A percentile compares a stretch with the other conserved stretches of the same genome.
Evolutionary conservation across 2,113 vertebrate genomes (phyloP).

Genomic region (Illadopsis cleaveri): DNA sequence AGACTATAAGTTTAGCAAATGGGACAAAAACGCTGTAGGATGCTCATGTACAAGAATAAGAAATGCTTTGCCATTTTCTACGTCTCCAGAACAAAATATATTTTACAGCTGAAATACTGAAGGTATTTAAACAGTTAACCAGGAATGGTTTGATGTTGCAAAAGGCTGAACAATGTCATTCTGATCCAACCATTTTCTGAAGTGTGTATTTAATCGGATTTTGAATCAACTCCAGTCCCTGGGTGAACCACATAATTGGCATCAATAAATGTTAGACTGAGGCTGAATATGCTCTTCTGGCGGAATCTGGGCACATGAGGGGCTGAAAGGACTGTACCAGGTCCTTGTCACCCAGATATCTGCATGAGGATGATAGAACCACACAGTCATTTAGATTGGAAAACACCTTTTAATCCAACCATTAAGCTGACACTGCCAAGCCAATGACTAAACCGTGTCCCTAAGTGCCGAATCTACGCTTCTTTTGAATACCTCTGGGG

Average conservation of each 20-base stretch:
- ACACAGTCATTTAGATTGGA: no score
- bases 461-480: neutral
- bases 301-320: neutral
- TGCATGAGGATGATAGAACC: neutral
- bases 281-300: neutral
- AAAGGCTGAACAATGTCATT: neutral
- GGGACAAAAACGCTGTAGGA: neutral
- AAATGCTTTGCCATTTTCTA: neutral
- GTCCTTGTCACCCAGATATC: neutral
- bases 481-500: neutral
- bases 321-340: neutral
- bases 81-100: neutral
- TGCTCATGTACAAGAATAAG: neutral
- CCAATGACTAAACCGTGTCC: neutral
- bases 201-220: neutral
- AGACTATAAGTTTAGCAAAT: neutral
- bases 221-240: neutral
- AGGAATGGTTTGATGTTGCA: neutral
- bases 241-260: neutral
- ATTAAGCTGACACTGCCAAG: neutral
- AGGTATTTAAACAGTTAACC: neutral
- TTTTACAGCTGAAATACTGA: neutral
- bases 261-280: neutral
- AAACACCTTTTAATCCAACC: neutral
- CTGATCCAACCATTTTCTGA: neutral